Percentiles rank a stretch among this genome's conserved stretches.
These are phyloP conservation scores for Lepidothrix coronata DNA, from an alignment of 2,113 vertebrate genomes.

Conservation along the genomic window DNA sequence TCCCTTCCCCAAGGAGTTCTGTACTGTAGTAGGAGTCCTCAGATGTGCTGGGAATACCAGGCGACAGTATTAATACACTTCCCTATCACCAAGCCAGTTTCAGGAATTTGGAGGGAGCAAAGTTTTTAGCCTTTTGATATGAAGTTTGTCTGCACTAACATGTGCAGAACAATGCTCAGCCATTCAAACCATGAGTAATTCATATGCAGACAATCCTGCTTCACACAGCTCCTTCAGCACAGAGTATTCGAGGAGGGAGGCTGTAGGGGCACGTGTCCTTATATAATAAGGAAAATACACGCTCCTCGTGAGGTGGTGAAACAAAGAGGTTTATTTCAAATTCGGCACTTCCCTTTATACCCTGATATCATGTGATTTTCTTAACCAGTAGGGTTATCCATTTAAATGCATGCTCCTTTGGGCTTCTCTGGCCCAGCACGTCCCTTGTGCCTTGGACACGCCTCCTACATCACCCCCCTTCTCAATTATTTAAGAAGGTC, in stretches of 20 bases:
- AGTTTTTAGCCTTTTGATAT: neutral
- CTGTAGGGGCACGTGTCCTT: too few species aligned
- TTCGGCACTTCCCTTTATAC: too few species aligned
- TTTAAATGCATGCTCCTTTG: too few species aligned
- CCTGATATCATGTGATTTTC: too few species aligned
- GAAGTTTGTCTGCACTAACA: neutral
- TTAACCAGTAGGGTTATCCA: too few species aligned
- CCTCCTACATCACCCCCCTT: too few species aligned
- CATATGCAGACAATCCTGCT: neutral
- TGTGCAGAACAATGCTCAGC: neutral
- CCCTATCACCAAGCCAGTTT: neutral
- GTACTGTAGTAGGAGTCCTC: neutral
- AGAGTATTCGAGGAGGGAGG: neutral
- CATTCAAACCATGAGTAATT: neutral
- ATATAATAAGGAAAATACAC: too few species aligned
- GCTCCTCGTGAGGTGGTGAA: too few species aligned
- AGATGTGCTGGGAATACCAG: neutral
- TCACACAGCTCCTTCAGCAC: neutral
- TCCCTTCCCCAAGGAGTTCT: neutral
- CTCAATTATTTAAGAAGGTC: too few species aligned
- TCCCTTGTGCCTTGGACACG: too few species aligned
- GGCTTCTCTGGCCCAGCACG: too few species aligned
- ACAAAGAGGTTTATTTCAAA: too few species aligned
- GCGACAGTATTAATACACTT: neutral
- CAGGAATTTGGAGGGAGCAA: neutral